Base-by-base conservation (phyloP, 2,888 invertebrate genomes). In the Sphaerophoria taeniata region DNA sequence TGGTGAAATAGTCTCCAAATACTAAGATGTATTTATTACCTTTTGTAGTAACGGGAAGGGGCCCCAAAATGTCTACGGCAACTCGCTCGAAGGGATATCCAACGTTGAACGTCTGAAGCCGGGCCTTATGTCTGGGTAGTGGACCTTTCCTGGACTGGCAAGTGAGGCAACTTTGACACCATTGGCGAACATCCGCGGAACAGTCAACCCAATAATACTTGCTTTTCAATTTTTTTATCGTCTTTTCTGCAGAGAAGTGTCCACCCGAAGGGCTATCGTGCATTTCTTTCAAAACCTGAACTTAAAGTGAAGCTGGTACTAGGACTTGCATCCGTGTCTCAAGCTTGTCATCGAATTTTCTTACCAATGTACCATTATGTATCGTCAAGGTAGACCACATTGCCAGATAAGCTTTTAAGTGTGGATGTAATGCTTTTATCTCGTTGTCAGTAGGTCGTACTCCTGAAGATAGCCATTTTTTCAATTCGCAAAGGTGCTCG, bases 201-300 rank as follows among this genome's bases (percentile, higher is more conserved):
- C 56, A 56, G 6, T 56, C 36, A 3, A 56, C 36, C 56, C 56
- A 56, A 33, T 56, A 56, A 36, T 56, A 56, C 31, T 14, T 56
- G 34, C 3, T 36, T 56, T 36, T 56, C 0, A 56, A 16, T 58
- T 58, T 39, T 5, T 58, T 58, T 39, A 58, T 4, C 2, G 58
- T 58, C 39, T 58, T 58, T 39, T 58, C 58, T 58, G 58, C 16
- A 16, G 60, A 60, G 24, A 60, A 60, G 24, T 60, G 43, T 24
- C 39, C 60, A 24, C 39, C 43, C 0, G 60, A 12, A 0, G 24
- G 43, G 9, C 60, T 43, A 6, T 39, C 24, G 12, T 60, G 60
- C 60, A 60, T 16, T 60, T 39, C 60, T 24, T 43, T 43, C 14
- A 60, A 33, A 31, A 55, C n/a, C 4, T 33, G 6, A 12, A 12